Evolutionary conservation across 2,888 invertebrate genomes (phyloP).

Genomic region (Coecobrya sp.): DNA sequence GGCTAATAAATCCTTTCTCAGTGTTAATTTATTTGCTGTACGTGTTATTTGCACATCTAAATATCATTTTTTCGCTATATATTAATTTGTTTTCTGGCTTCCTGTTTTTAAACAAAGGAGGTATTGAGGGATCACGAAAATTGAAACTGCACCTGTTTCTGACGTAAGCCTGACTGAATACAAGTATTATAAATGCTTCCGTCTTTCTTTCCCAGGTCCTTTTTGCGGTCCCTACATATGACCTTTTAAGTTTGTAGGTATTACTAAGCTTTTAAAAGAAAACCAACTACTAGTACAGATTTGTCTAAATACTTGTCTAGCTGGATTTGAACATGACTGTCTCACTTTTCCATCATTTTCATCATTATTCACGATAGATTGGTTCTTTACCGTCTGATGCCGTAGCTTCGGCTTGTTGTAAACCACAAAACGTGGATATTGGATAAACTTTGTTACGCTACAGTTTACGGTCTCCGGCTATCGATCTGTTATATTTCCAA

Average conservation of each 20-base stretch:
- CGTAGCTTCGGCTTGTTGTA: no score
- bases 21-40: no score
- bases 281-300: not conserved
- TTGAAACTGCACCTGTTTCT: not conserved
- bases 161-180: not conserved
- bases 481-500: not conserved
- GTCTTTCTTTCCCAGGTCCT: not conserved
- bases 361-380: not conserved
- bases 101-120: not conserved
- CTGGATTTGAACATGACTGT: no score
- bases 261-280: not conserved
- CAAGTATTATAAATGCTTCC: not conserved
- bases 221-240: not conserved
- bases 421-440: conserved; percentile 8
- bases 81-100: not conserved
- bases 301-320: not conserved
- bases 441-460: not conserved
- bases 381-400: not conserved
- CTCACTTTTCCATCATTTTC: conserved; percentile 1
- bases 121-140: not conserved
- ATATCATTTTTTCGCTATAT: no score
- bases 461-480: no score
- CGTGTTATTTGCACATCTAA: no score
- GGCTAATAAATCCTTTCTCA: no score
- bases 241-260: not conserved